Evolutionary conservation across 2,888 invertebrate species (phyloP).

Genomic region (Harpagoxenus sublaevis): DNA sequence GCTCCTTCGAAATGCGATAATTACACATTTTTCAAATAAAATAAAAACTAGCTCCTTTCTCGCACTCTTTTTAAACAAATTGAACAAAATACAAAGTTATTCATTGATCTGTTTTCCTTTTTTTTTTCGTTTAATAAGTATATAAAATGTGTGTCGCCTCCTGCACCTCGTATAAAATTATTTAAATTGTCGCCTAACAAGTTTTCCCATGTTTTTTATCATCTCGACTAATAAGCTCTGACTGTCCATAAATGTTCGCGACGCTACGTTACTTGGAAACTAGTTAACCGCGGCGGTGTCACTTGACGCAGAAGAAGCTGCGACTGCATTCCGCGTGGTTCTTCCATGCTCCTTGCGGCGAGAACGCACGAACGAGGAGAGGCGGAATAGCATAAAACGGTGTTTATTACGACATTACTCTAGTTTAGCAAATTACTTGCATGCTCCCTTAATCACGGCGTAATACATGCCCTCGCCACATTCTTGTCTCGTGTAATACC

Average conservation of each 20-base stretch:
- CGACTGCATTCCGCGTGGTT: constrained; percentile 73
- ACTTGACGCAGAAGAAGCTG: constrained; percentile 65
- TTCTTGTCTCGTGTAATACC: constrained; percentile 71
- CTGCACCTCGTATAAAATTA: background rate
- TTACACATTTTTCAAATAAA: background rate
- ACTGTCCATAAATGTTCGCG: constrained; percentile 25
- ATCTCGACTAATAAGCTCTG: constrained; percentile 5
- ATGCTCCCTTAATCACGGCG: constrained; percentile 72
- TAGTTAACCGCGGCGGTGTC: constrained; percentile 63
- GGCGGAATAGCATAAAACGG: constrained; percentile 61
- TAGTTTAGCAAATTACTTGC: constrained; percentile 77
- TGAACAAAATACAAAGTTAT: background rate
- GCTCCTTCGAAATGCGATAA: background rate
- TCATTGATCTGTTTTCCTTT: background rate
- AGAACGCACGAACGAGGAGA: constrained; percentile 57
- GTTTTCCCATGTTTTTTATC: background rate
- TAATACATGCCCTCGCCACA: constrained; percentile 71
- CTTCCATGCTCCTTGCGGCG: constrained; percentile 54
- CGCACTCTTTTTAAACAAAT: background rate
- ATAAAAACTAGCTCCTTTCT: background rate
- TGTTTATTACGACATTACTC: constrained; percentile 76
- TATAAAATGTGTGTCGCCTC: background rate
- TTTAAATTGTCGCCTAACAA: background rate
- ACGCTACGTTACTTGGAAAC: constrained; percentile 46
- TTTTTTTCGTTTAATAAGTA: background rate